Conservation (phyloP, 2,797 vertebrate genomes). For the Typhlichthys eigenmanni region DNA sequence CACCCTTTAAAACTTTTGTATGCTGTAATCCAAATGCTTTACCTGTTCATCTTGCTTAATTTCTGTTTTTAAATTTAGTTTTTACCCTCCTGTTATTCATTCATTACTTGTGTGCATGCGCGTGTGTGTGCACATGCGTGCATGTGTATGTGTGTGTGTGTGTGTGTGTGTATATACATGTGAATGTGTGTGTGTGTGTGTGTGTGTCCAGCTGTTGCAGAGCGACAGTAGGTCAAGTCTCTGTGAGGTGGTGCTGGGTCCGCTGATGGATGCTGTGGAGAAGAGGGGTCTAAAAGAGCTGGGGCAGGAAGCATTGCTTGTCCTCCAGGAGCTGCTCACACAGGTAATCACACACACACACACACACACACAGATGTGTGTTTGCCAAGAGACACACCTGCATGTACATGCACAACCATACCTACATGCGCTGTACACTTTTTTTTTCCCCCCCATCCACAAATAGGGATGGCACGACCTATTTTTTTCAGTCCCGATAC, state of each 20-base stretch:
- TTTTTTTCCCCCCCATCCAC: no score
- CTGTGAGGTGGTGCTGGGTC: slow-evolving; percentile 65
- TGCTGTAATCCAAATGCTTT: no score
- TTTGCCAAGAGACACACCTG: background rate
- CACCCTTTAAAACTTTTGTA: no score
- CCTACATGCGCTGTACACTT: background rate
- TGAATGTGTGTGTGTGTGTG: background rate
- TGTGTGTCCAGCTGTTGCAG: slow-evolving; percentile 66
- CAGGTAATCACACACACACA: slow-evolving; percentile 57
- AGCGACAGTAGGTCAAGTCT: slow-evolving; percentile 46
- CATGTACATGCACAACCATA: background rate
- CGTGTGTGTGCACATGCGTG: no score
- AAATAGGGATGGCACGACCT: no score
- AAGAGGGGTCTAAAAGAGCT: slow-evolving; percentile 66
- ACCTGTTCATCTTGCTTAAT: background rate
- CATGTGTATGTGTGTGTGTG: background rate
- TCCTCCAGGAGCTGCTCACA: slow-evolving; percentile 65
- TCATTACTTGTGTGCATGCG: background rate
- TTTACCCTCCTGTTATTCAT: background rate
- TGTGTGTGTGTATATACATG: background rate
- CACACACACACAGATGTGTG: slow-evolving; percentile 4
- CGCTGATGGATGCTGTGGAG: slow-evolving; percentile 69
- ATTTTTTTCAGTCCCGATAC: no score
- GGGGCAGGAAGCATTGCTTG: slow-evolving; percentile 51
- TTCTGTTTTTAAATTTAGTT: background rate